Base-by-base conservation (phyloP, 2,888 invertebrate species). In the Mamestra brassicae region DNA sequence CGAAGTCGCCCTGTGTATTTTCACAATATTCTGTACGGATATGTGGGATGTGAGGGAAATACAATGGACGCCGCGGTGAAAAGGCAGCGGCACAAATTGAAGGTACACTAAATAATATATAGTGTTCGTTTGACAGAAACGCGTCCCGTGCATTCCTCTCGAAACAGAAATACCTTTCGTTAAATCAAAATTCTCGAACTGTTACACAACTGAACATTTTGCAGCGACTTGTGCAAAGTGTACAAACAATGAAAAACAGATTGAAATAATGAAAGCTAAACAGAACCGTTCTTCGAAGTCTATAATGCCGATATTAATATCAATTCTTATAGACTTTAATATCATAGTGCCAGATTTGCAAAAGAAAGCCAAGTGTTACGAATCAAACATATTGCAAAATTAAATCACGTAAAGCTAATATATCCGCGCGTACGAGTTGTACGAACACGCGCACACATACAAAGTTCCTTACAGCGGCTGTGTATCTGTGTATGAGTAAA, bases 361-460 rank as follows among this genome's bases (percentile, higher is more conserved):
- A 58, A 76, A 71, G 50, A 68, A 73, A 67, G 62, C n/a, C 60
- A 68, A 83, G 80, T 64, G 61, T 74, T 69, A 42, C 61, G 58
- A 62, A 83, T 83, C 69, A 70, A 80, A 80, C 74, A 78, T 68
- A 79, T 80, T 69, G 60, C 69, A 76, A 84, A 84, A 84, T 82
- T 81, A 80, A 80, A 84, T 82, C 81, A 82, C 84, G 76, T 80
- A 84, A 76, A 76, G 76, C 66, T 80, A 80, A 82, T 80, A 84
- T 65, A 76, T 84, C 58, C 4, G 66, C 64, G 76, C 61, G 58
- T 71, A 71, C 61, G 57, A 75, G 64, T 64, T 66, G 58, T 64
- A 50, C 15, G 57, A 65, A 72, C 76, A 62, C 55, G 45, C 54
- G 34, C 7, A 47, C 45, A 65, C 36, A 26, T 15, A 42, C 36